A percentile compares a stretch with the other conserved stretches of the same genome.
phyloP scores from a whole-genome alignment of 2,797 vertebrate species.

The Cetoscarus ocellatus region DNA sequence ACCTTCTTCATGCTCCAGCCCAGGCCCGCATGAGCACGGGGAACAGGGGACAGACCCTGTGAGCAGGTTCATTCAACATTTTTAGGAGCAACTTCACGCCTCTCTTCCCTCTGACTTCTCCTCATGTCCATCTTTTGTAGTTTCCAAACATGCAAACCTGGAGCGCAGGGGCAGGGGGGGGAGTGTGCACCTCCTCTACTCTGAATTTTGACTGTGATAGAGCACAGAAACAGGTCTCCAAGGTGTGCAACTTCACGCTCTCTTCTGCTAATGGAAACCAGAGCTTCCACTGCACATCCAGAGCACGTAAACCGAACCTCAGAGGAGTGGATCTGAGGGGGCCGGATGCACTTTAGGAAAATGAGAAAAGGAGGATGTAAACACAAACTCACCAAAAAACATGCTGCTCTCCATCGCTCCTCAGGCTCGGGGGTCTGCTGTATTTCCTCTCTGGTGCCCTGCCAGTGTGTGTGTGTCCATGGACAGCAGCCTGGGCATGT shows the following conservation, averaged over 20 bases:
- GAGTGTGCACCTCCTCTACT: conserved; percentile 7
- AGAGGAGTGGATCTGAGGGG: not conserved
- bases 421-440: conserved; percentile 86
- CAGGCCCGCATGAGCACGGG: conserved; percentile 2
- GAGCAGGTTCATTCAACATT: conserved; percentile 46
- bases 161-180: conserved; percentile 34
- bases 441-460: conserved; percentile 85
- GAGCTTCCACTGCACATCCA: conserved; percentile 5
- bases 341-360: not conserved
- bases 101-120: not conserved
- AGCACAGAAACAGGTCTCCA: conserved; percentile 28
- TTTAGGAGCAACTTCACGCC: conserved; percentile 46
- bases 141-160: conserved; percentile 37
- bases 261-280: conserved; percentile 46
- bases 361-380: not conserved
- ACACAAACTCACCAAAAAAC: conserved; percentile 96
- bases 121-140: conserved; percentile 23
- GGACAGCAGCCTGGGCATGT: conserved; percentile 79
- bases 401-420: conserved; percentile 94
- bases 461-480: conserved; percentile 87
- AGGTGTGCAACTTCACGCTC: conserved; percentile 58
- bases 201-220: conserved; percentile 42
- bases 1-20: too few species aligned
- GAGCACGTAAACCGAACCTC: not conserved
- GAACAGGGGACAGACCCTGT: conserved; percentile 5